Conservation (phyloP, 2,888 invertebrate species). For the Drosophila multiciliata region DNA sequence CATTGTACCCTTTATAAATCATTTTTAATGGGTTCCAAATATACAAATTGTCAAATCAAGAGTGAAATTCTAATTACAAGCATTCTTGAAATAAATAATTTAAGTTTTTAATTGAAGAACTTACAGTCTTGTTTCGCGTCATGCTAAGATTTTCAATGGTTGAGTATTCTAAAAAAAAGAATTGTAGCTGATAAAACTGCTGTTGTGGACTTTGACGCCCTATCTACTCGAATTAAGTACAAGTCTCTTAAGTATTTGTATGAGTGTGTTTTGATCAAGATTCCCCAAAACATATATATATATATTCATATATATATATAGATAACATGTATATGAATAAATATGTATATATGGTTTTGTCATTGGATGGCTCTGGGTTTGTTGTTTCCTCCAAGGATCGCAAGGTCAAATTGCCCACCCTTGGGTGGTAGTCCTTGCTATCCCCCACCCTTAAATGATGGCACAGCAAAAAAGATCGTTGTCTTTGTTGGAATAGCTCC, state of each 20-base stretch:
- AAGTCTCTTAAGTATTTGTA: not conserved
- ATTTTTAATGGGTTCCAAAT: not conserved
- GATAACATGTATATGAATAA: not conserved
- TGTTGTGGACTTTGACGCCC: not conserved
- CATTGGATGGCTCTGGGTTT: not conserved
- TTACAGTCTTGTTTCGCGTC: not conserved
- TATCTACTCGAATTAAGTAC: not conserved
- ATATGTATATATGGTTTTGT: not conserved
- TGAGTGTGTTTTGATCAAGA: not conserved
- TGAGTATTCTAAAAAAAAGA: not conserved
- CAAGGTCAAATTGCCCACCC: not conserved
- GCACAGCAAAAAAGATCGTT: conserved; percentile 18
- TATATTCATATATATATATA: not conserved
- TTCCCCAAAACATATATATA: not conserved
- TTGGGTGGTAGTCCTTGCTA: not conserved
- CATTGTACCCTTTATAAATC: not conserved
- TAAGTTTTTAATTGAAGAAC: not conserved
- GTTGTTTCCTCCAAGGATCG: not conserved
- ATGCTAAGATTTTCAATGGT: not conserved
- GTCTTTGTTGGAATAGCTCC: conserved; percentile 18
- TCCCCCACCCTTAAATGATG: conserved; percentile 2
- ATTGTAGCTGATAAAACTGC: not conserved
- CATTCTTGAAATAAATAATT: not conserved
- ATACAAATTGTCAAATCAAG: not conserved
- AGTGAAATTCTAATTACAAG: not conserved